Conservation (phyloP, 2,888 invertebrate species). For the Xanthia togata region DNA sequence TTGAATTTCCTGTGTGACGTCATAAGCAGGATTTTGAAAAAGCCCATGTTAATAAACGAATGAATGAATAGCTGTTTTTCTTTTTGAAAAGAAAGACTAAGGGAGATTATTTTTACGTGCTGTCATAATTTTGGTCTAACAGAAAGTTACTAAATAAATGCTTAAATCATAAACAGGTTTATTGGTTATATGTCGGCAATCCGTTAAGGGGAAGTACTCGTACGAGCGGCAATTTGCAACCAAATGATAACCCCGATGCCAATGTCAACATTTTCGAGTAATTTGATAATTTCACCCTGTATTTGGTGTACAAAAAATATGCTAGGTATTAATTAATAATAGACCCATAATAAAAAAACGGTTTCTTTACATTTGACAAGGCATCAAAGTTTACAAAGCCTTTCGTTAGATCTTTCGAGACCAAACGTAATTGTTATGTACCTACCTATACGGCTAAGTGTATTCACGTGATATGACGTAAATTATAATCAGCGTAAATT, state of each 20-base stretch:
- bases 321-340: background rate
- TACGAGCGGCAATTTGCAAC: no score
- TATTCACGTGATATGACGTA: background rate
- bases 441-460: background rate
- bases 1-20: background rate
- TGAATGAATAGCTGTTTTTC: background rate
- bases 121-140: no score
- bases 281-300: no score
- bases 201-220: no score
- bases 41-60: background rate
- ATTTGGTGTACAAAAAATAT: background rate
- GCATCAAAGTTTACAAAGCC: background rate
- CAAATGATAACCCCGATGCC: no score
- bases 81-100: background rate
- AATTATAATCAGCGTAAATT: conserved; percentile 16
- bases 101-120: background rate
- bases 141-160: background rate
- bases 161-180: background rate
- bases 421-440: background rate
- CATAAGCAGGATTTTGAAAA: background rate
- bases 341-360: background rate
- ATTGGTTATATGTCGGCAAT: no score
- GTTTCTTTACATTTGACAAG: background rate
- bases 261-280: no score
- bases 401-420: background rate